Conservation (phyloP, 2,113 vertebrate species). For the Microtus montanus region DNA sequence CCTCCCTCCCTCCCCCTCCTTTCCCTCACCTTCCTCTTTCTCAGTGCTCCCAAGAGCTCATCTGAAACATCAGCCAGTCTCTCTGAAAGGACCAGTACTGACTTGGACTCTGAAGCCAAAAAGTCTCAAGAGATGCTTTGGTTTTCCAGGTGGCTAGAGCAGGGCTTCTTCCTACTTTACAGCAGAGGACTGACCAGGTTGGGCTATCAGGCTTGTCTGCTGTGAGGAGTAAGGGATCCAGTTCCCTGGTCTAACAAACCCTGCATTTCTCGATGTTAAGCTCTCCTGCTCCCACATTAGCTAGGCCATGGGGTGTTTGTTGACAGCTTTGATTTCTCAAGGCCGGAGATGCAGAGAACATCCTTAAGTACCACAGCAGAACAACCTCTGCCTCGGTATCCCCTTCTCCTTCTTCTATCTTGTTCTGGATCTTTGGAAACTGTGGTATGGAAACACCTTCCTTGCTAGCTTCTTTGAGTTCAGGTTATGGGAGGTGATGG, state of each 20-base stretch:
- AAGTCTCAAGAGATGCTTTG: constrained; percentile 45
- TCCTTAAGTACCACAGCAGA: not conserved
- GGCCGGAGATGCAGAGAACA: not conserved
- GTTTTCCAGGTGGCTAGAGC: constrained; percentile 35
- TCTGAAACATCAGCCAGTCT: not conserved
- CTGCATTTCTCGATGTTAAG: not conserved
- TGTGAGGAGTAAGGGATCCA: not conserved
- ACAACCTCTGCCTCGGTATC: not conserved
- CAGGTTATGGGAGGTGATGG: not conserved
- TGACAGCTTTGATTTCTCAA: not conserved
- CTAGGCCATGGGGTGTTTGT: not conserved
- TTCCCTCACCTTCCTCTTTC: not conserved
- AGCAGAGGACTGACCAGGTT: constrained; percentile 22
- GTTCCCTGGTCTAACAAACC: not conserved
- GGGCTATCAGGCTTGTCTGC: not conserved
- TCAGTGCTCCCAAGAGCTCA: not conserved
- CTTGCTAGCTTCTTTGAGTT: not conserved
- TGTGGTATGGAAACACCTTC: not conserved
- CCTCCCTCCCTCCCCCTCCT: not conserved
- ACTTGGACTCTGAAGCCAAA: constrained; percentile 45
- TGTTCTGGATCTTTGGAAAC: not conserved
- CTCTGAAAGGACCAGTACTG: not conserved
- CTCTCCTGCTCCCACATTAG: not conserved
- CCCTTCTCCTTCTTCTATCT: not conserved
- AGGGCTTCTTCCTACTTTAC: constrained; percentile 27